Base-by-base conservation (phyloP, 2,113 vertebrate species). In the Xiphophorus hellerii region DNA sequence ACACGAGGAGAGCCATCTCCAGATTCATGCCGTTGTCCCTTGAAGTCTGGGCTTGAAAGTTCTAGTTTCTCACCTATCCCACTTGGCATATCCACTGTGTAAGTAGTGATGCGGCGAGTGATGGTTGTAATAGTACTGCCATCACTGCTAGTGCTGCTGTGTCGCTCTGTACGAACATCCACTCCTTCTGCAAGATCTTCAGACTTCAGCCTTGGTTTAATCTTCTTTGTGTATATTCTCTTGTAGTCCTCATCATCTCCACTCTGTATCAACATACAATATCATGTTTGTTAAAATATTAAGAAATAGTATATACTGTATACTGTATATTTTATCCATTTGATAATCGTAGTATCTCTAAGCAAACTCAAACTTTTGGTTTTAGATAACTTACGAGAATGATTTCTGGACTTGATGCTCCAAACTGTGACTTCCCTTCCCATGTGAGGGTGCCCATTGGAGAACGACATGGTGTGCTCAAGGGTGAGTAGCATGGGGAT, bases 151-250 rank as follows among this genome's bases (percentile, higher is more conserved):
- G 97, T 98, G 48, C 97, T 94, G 94, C 97, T 98, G 83, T 98
- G 97, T 4, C 94, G 96, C 54, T 95, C 96, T 0, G 92, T 95
- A 1, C 86, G 88, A 78, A 95, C 93, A 75, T 95, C 94, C 25
- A 95, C 93, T 48, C 95, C 97, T 58, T 97, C 96, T 48, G 82
- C 80, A 28, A 89, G 93, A 4, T 98, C 97, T 85, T 98, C 98
- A 1, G 96, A 94, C 89, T 89, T 95, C 83, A 99, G 95, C 58
- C 96, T 95, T 1, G 98, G 98, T 70, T 98, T 98, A 81, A 99
- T 99, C 75, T 99, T 99, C 22, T 96, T 98, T 39, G 95, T 92
- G 82, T 96, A 99, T 90, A 99, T 98, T 87, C 98, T 92, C 84
- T 75, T 93, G 82, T 98, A 98, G 69, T 98, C 97, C 78, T 97